These are phyloP conservation scores for Pterocles gutturalis DNA, from an alignment of 2,113 vertebrate species.

Conservation along the genomic window DNA sequence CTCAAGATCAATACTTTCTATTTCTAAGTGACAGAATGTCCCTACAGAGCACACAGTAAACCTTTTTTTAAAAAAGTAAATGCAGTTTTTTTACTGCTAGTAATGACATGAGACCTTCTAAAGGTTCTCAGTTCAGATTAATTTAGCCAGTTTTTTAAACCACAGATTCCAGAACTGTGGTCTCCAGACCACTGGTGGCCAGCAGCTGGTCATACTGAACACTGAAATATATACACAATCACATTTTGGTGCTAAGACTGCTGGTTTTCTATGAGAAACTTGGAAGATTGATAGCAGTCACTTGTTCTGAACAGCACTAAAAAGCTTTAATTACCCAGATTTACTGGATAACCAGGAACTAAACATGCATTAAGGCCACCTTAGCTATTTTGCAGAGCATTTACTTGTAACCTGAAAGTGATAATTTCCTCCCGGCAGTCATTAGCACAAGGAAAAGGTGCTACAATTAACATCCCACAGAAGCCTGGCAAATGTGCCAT, in stretches of 20 bases:
- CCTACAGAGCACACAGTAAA: not conserved
- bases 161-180: not conserved
- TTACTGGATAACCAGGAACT: not conserved
- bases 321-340: not conserved
- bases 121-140: not conserved
- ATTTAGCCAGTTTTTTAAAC: not conserved
- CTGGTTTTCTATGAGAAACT: not conserved
- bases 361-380: not conserved
- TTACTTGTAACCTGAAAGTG: not conserved
- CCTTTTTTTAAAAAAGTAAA: not conserved
- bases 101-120: not conserved
- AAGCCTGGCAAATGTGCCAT: not conserved
- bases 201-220: not conserved
- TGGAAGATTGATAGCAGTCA: not conserved
- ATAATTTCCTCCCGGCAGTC: not conserved
- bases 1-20: not conserved
- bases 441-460: not conserved
- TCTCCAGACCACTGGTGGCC: not conserved
- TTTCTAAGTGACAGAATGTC: not conserved
- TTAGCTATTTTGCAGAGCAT: not conserved
- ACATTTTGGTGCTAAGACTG: not conserved
- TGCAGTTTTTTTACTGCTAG: rapidly evolving
- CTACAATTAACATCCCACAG: not conserved
- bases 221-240: not conserved
- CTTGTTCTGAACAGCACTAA: not conserved